Evolutionary conservation across 53 echinoderm and acorn worm genomes (phyloP).

Genomic region (Antedon mediterranea): DNA sequence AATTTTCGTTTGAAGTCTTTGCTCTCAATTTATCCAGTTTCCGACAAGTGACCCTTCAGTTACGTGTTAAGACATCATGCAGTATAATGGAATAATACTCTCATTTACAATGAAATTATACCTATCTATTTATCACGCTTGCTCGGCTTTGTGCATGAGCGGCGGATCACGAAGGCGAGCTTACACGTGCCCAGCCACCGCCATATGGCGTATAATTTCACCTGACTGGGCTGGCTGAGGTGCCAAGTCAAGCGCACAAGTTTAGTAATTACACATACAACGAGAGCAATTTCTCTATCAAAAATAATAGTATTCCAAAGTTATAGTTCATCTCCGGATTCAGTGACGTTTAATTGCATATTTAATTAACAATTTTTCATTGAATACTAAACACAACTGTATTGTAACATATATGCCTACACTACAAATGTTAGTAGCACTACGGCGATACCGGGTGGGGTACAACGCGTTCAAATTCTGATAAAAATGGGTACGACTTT

Average conservation of each 20-base stretch:
- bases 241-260: background rate
- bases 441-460: too few relatives aligned
- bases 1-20: too few relatives aligned
- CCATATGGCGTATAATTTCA: background rate
- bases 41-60: background rate
- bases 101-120: slow-evolving; percentile 1
- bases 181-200: background rate
- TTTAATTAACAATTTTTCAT: too few relatives aligned
- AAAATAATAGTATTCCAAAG: too few relatives aligned
- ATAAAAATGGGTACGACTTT: too few relatives aligned
- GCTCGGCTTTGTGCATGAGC: background rate
- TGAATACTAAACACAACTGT: too few relatives aligned
- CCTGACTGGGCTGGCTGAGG: background rate
- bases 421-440: too few relatives aligned
- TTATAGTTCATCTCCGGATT: too few relatives aligned
- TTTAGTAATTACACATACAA: background rate
- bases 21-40: background rate
- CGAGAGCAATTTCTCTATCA: background rate
- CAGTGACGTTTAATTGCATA: too few relatives aligned
- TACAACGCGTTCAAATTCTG: too few relatives aligned
- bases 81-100: background rate
- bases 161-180: background rate
- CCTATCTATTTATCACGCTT: slow-evolving; percentile 1
- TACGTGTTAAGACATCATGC: slow-evolving; percentile 1
- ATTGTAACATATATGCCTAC: too few relatives aligned